Percentiles rank a stretch among this genome's conserved stretches.
These are phyloP conservation scores for Drosophila ogumai DNA, from an alignment of 1,140 invertebrate species.

Conservation along the genomic window DNA sequence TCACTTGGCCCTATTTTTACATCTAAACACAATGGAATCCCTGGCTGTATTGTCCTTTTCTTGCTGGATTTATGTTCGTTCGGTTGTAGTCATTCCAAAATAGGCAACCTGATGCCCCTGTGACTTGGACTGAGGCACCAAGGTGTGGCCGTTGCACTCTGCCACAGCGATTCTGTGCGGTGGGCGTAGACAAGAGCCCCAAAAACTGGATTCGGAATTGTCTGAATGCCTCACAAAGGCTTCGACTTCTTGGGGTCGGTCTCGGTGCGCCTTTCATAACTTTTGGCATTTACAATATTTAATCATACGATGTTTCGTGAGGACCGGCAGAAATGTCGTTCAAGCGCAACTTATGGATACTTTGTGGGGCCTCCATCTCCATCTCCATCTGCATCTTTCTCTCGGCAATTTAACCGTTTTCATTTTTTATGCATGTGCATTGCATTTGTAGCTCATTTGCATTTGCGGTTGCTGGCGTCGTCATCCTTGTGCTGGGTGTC, in stretches of 20 bases:
- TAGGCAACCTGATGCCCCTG: constrained; percentile 48
- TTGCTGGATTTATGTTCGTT: constrained; percentile 7
- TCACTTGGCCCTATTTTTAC: neutral
- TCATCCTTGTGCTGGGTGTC: constrained; percentile 43
- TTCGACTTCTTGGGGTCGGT: constrained; percentile 16
- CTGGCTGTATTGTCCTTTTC: constrained; percentile 20
- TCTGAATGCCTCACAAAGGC: constrained; percentile 15
- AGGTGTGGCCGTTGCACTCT: constrained; percentile 51
- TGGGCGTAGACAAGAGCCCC: constrained; percentile 36
- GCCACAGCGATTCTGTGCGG: constrained; percentile 18
- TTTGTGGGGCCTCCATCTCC: constrained; percentile 21
- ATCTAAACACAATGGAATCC: neutral
- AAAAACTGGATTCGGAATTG: constrained; percentile 36
- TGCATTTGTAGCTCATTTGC: constrained; percentile 80
- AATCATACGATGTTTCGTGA: constrained; percentile 70
- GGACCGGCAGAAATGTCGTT: constrained; percentile 58
- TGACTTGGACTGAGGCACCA: constrained; percentile 32
- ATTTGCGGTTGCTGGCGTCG: constrained; percentile 68
- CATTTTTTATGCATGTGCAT: constrained; percentile 81
- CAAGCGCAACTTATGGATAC: constrained; percentile 58
- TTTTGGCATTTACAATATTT: constrained; percentile 82
- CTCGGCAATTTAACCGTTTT: constrained; percentile 66
- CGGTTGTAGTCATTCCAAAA: constrained; percentile 15
- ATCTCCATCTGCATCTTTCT: constrained; percentile 39
- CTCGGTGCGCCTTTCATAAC: constrained; percentile 43